Conservation (phyloP, 2,888 invertebrate genomes). For the Polydrusus cervinus region DNA sequence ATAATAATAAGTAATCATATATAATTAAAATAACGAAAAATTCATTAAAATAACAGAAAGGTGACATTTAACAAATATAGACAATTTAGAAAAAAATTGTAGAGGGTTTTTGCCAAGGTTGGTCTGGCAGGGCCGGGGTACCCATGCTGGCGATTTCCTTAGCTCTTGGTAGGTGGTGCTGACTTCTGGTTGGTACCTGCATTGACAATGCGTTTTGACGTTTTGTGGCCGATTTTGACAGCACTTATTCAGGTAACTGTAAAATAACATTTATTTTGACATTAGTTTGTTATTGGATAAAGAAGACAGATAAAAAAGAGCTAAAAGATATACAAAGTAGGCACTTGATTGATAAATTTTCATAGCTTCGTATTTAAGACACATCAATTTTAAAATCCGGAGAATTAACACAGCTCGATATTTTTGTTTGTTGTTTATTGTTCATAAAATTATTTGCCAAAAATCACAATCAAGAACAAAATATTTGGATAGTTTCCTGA, state of each 20-base stretch:
- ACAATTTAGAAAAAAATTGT: slow-evolving; percentile 47
- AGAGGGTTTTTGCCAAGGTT: slow-evolving; percentile 51
- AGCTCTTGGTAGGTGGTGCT: slow-evolving; percentile 42
- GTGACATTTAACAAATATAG: slow-evolving; percentile 29
- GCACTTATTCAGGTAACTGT: slow-evolving; percentile 59
- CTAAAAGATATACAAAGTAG: too few relatives aligned
- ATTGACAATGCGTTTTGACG: slow-evolving; percentile 38
- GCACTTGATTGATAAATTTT: too few relatives aligned
- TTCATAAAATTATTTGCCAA: too few relatives aligned
- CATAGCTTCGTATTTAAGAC: too few relatives aligned
- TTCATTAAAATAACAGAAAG: slow-evolving; percentile 58
- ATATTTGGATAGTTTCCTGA: too few relatives aligned
- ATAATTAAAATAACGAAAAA: slow-evolving; percentile 56
- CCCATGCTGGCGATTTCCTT: slow-evolving; percentile 25
- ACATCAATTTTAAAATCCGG: too few relatives aligned
- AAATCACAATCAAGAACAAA: too few relatives aligned
- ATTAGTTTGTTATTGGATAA: not conserved
- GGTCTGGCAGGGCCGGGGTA: slow-evolving; percentile 42
- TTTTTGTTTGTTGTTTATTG: too few relatives aligned
- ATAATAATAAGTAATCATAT: slow-evolving; percentile 57
- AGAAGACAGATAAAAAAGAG: not conserved
- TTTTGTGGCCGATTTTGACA: slow-evolving; percentile 56
- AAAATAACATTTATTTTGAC: slow-evolving; percentile 39
- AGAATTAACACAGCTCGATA: too few relatives aligned
- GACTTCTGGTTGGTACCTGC: slow-evolving; percentile 58